A percentile compares a stretch with the other conserved stretches of the same genome.
Evolutionary conservation across 2,888 invertebrate species (phyloP).

Genomic region (Mechanitis messenoides): DNA sequence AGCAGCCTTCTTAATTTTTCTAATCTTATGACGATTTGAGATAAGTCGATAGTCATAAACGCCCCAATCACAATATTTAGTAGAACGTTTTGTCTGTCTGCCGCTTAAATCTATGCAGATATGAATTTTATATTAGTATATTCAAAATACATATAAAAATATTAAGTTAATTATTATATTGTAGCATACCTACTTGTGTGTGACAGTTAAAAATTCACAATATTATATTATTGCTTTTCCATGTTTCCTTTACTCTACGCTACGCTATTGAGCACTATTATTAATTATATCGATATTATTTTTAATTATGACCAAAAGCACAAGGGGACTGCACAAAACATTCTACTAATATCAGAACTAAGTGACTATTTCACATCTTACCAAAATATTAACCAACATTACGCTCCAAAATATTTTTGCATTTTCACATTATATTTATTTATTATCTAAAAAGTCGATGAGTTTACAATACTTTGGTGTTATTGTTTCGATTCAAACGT

Average conservation of each 20-base stretch:
- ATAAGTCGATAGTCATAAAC: conserved; percentile 34
- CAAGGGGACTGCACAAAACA: conserved; percentile 59
- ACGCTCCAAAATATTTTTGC: conserved; percentile 65
- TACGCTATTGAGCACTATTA: conserved; percentile 73
- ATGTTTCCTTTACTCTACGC: conserved; percentile 38
- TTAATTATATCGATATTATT: conserved; percentile 49
- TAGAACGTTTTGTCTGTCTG: conserved; percentile 63
- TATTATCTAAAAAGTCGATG: conserved; percentile 76
- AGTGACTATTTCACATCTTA: conserved; percentile 51
- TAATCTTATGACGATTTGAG: conserved; percentile 17
- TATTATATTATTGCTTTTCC: conserved; percentile 66
- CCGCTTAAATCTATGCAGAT: conserved; percentile 72
- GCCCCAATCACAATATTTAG: conserved; percentile 42
- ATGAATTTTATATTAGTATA: conserved; percentile 73
- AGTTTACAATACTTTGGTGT: conserved; percentile 72
- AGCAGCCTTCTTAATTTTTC: conserved; percentile 25
- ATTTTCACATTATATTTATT: conserved; percentile 58
- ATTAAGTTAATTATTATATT: conserved; percentile 61
- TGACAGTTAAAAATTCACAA: conserved; percentile 61
- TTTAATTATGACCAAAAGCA: conserved; percentile 62
- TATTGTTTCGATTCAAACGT: conserved; percentile 65
- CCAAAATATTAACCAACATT: conserved; percentile 54
- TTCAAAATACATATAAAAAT: conserved; percentile 76
- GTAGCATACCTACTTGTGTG: conserved; percentile 56
- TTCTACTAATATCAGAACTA: conserved; percentile 53